Evolutionary conservation across 1,140 invertebrate species (phyloP), one percentile per base, ranked within the genome.

Genomic region (Maniola jurtina): DNA sequence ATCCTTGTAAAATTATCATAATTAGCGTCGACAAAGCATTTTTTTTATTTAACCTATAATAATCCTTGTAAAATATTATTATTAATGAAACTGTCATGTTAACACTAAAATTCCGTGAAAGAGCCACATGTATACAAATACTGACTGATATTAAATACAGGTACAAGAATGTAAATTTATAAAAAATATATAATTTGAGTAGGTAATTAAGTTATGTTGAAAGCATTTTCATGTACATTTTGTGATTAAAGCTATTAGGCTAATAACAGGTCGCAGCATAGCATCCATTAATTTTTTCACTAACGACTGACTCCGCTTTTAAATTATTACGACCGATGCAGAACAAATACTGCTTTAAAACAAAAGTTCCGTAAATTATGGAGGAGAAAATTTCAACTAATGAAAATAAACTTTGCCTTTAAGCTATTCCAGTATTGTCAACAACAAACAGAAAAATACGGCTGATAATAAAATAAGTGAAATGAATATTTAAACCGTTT

Each of bases 211-310:
- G 16, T 52, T 8, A 25, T 52, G 2, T 14, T 52, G 10, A 52
- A 52, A 69, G 72, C 69, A 40, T 73, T 76, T 68, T 57, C 69
- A 42, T 76, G 75, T 76, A 36, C 42, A 52, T 67, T 65, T 64
- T 66, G 45, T 71, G 55, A 57, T 68, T 52, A 64, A 67, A 36
- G 52, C 57, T 68, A 64, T 71, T 67, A 68, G 42, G 40, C 35
- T 64, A 71, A 67, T 64, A 71, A 58, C 38, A 62, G 62, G 58
- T 61, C 42, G 45, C 62, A 64, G 61, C 61, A 52, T 47, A 57
- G 25, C 50, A 56, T 66, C 40, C 47, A 61, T 61, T 66, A 52
- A 14, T 48, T 48, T 50, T 58, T 57, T 64, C 48, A 11, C 16
- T 13, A 61, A 61, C 15, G 36, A 52, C n/a, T 47, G 47, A 52